A percentile compares a stretch with the other conserved stretches of the same genome.
phyloP scores from a whole-genome alignment of 2,797 vertebrate species.

The Aldrovandia affinis region DNA sequence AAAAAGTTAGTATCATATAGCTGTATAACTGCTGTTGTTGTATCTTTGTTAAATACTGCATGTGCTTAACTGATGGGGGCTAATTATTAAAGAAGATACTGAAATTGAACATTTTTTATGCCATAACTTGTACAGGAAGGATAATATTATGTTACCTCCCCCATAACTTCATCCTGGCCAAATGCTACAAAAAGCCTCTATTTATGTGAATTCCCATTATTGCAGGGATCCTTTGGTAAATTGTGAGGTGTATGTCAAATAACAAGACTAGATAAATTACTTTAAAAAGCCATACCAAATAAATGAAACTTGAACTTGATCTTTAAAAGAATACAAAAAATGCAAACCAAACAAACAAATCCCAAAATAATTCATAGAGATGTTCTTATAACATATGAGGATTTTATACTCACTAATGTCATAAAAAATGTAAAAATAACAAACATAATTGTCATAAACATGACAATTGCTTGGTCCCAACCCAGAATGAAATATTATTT shows the following conservation, averaged over 20 bases:
- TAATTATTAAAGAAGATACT: slow-evolving; percentile 1
- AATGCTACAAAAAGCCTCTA: neutral
- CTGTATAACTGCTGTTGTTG: slow-evolving; percentile 24
- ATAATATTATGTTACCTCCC: neutral
- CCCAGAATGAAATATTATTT: slow-evolving; percentile 6
- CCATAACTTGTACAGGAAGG: neutral
- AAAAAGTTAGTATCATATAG: slow-evolving; percentile 39
- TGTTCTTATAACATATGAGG: neutral
- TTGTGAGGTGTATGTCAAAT: neutral
- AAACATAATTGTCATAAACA: neutral
- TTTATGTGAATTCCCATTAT: neutral
- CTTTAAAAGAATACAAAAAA: slow-evolving; percentile 6
- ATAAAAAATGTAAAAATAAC: neutral
- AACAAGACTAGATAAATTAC: neutral
- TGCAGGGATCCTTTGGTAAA: slow-evolving; percentile 8
- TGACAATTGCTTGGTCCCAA: slow-evolving; percentile 26
- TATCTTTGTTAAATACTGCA: neutral
- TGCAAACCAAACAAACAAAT: neutral
- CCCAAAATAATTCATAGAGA: slow-evolving; percentile 16
- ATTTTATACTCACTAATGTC: slow-evolving; percentile 15
- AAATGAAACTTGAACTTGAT: neutral
- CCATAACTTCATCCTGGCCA: neutral
- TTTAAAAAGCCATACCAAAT: neutral
- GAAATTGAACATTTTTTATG: neutral
- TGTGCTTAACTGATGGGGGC: neutral